Evolutionary conservation across 2,797 vertebrate species (phyloP), one percentile per base, ranked within the genome.

Genomic region (Tapirus indicus): DNA sequence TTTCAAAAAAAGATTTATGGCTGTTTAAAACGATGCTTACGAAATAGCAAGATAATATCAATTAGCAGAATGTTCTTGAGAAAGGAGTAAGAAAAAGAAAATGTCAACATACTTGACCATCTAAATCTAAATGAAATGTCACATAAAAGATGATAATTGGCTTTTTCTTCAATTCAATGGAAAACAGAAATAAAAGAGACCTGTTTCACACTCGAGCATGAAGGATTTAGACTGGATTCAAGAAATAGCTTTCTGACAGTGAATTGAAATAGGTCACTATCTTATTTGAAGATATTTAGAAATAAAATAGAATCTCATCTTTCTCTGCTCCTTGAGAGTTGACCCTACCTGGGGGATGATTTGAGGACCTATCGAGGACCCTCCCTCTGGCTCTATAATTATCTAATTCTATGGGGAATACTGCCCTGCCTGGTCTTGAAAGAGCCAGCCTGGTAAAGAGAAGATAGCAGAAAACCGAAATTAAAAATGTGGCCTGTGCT

Each of bases 231-330:
- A 91, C 6, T 93, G 80, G 32, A 87, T 91, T 97, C 13, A 91
- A 96, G 75, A 94, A 96, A 96, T 41, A 89, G 80, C 58, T 96
- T 97, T 96, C 64, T 96, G 88, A 88, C 52, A 88, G 72, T 91
- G 66, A 94, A 95, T 6, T 96, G 74, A 93, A 96, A 87, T 77
- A 95, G 78, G 25, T 91, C 66, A 44, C 66, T 87, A 41, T 64
- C 71, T 93, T 96, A 84, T 62, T 32, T 66, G 68, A 96, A 93
- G 87, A 82, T 94, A 91, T 91, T 97, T 94, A 91, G 74, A 95
- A 95, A 83, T 9, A 91, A 47, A 95, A 95, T 93, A 83, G 58
- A 89, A 77, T 96, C 60, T 89, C 82, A 92, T 92, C 79, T 69
- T 74, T 85, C 75, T 74, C 23, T 89, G 41, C 11, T 83, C 14